Conservation (phyloP, 2,888 invertebrate genomes). For the Hirudinaria manillensis region DNA sequence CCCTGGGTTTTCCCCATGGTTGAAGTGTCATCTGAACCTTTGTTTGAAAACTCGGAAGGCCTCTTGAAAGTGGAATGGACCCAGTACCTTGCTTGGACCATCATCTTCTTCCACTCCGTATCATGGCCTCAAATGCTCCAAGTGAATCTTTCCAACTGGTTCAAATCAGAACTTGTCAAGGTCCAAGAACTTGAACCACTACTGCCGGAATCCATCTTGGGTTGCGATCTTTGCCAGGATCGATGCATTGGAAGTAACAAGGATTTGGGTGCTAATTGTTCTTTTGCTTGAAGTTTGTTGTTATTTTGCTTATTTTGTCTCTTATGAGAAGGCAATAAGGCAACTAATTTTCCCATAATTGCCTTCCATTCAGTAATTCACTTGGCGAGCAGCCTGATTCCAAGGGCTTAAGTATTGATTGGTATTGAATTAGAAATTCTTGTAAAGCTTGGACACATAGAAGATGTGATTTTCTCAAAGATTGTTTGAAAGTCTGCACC, state of each 20-base stretch:
- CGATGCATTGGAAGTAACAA: background rate
- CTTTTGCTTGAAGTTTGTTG: background rate
- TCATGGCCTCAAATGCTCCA: background rate
- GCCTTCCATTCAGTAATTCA: slow-evolving; percentile 16
- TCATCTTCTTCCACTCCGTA: background rate
- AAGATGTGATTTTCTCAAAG: slow-evolving; percentile 11
- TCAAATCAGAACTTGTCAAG: background rate
- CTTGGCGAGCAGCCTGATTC: slow-evolving; percentile 14
- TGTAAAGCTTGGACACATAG: background rate
- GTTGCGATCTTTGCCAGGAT: background rate
- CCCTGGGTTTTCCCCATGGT: background rate
- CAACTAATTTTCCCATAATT: background rate
- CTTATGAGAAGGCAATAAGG: background rate
- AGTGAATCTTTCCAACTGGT: background rate
- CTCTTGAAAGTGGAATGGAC: background rate
- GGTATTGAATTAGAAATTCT: slow-evolving; percentile 26
- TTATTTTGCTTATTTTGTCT: background rate
- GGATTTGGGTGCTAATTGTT: background rate
- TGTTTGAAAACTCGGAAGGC: background rate
- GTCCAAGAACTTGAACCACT: background rate
- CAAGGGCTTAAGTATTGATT: background rate
- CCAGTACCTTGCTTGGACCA: background rate
- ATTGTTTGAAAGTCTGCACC: slow-evolving; percentile 15
- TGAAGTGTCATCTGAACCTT: background rate
- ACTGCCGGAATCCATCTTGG: slow-evolving; percentile 1